Base-by-base conservation (phyloP, 2,113 vertebrate genomes). In the Mugil cephalus region DNA sequence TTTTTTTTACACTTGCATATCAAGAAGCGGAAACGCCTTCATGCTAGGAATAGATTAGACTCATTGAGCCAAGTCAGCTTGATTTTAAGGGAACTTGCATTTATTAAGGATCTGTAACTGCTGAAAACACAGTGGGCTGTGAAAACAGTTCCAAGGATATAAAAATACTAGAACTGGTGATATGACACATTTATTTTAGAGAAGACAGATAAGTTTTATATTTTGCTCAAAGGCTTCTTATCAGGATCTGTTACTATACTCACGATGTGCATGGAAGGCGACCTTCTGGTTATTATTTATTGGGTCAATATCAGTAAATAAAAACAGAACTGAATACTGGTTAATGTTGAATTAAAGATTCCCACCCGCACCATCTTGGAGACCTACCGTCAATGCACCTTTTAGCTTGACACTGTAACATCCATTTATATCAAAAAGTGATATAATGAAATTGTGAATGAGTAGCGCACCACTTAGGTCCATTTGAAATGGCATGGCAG, bases 1-100 rank as follows among this genome's bases (percentile, higher is more conserved):
- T 45, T 46, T 71, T 71, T 59, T 19, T 75, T 40, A 43, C 66
- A 15, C 42, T 48, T 79, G 46, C 19, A 64, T 69, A 61, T 65
- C 53, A 52, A 72, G 77, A 52, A 43, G 50, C 47, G 66, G 38
- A 55, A 59, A 69, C 45, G 8, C 56, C 69, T 66, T 38, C 8
- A n/a, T 58, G 66, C 51, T 43, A 17, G 4, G 13, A 58, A 42
- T 73, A 54, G 56, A 65, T 77, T 78, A 72, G 2, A 5, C 24
- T 30, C 43, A 36, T 30, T 35, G 13, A 21, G 35, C 40, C 21
- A 9, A 69, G 19, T 39, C 1, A 36, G 53, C 34, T n/a, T 10
- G 17, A 1, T 80, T 74, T 63, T 30, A 34, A 62, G 43, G 36
- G 53, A 67, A 63, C 13, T 56, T 7, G 0, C 24, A 14, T 43